Evolutionary conservation across 2,797 vertebrate genomes (phyloP), one percentile per base, ranked within the genome.

Genomic region (Cetoscarus ocellatus): DNA sequence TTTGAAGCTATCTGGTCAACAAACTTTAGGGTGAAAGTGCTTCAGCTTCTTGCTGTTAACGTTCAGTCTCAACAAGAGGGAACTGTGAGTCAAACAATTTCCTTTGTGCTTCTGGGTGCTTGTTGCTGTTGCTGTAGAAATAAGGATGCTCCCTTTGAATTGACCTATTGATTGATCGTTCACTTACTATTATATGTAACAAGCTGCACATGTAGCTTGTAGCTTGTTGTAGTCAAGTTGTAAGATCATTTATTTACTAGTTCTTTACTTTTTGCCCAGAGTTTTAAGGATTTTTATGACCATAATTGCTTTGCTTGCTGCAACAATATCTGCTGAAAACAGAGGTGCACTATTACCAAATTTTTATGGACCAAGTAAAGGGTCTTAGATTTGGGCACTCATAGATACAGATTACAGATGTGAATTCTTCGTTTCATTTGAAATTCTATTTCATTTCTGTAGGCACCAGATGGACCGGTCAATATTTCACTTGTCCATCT

Each of bases 71-170:
- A 54, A 73, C 73, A n/a, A 53, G 62, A 60, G 71, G 78, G 48
- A 78, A 66, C 65, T 84, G 54, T 85, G 73, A 54, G 63, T 75
- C 67, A 74, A 89, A 90, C 65, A 79, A 67, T 77, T 39, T 84
- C 49, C 70, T 78, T 62, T 67, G 76, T 84, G 64, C 70, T 60
- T 56, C 40, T 60, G 13, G 8, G 18, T 82, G n/a, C n/a, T 74
- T 83, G 79, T 87, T 82, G 61, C 61, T 79, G 61, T 57, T 71
- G 73, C 51, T 63, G 70, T 90, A 76, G 59, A 86, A 88, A 89
- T 89, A 69, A 80, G 73, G 70, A 53, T 44, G 45, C 61, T 84
- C 19, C 67, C 72, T 78, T 63, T 90, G 75, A 91, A 91, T 83
- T 50, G 77, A 57, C 67, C 73, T 85, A 87, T 92, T 93, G 79